Evolutionary conservation across 2,113 vertebrate species (phyloP).

Genomic region (Sylvietta virens): DNA sequence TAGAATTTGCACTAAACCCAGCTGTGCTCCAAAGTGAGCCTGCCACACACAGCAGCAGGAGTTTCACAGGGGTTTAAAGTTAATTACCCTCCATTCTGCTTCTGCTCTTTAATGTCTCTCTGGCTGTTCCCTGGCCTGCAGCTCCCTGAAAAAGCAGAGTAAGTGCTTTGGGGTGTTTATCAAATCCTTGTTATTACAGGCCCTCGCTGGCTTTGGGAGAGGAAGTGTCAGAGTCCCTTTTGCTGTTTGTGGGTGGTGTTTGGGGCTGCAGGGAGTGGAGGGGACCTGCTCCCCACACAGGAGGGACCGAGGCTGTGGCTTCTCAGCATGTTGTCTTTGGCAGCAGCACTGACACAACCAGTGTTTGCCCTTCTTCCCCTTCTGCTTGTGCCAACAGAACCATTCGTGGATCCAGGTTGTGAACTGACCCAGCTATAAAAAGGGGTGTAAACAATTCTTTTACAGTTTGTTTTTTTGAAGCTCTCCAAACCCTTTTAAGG

Average conservation of each 20-base stretch:
- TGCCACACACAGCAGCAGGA: neutral
- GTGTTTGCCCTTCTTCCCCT: neutral
- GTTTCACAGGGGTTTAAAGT: neutral
- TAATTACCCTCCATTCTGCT: neutral
- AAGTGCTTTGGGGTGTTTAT: slow-evolving; percentile 13
- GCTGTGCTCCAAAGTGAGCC: neutral
- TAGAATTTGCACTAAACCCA: neutral
- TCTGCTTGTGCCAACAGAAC: neutral
- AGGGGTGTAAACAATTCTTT: neutral
- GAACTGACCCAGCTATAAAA: neutral
- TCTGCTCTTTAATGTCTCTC: neutral
- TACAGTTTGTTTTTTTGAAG: neutral
- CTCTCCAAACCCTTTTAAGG: neutral
- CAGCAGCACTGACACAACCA: neutral
- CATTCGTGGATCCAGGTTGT: neutral
- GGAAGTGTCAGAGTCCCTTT: neutral
- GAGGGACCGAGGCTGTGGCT: neutral
- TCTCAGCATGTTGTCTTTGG: slow-evolving; percentile 35
- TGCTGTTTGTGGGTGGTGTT: neutral
- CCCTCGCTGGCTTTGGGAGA: neutral
- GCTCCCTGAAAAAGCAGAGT: slow-evolving; percentile 1
- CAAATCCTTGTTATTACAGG: slow-evolving; percentile 27
- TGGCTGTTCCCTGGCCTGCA: neutral
- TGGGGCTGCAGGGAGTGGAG: neutral
- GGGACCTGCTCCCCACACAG: neutral